Conservation (phyloP, 2,113 vertebrate species). For the Pelvicachromis taeniatus region DNA sequence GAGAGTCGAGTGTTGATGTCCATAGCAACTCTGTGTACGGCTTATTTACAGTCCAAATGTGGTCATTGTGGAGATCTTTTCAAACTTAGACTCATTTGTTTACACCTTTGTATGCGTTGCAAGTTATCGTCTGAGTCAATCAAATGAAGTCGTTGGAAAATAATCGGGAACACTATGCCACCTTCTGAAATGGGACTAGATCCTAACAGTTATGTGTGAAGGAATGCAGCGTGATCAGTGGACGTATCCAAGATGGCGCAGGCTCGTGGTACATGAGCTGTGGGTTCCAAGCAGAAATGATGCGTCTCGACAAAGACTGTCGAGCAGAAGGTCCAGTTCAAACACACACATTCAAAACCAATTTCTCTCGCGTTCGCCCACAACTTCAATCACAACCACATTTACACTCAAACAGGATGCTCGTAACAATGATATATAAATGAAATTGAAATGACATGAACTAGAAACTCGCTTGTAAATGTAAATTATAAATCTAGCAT, state of each 20-base stretch:
- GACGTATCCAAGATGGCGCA: not conserved
- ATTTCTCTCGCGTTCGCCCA: not conserved
- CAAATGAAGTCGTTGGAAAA: not conserved
- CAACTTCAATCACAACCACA: not conserved
- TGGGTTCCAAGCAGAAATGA: not conserved
- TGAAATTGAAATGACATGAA: not conserved
- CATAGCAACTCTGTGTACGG: accelerated
- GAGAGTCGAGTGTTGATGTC: not conserved
- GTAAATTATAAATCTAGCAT: not conserved
- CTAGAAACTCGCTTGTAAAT: not conserved
- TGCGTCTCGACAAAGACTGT: not conserved
- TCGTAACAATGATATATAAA: not conserved
- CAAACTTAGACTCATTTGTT: not conserved
- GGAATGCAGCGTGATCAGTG: not conserved
- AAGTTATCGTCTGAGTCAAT: not conserved
- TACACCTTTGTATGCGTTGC: accelerated
- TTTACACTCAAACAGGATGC: not conserved
- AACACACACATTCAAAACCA: not conserved
- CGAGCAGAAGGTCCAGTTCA: not conserved
- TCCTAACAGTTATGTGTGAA: not conserved
- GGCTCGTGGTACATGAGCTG: not conserved
- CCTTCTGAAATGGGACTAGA: not conserved
- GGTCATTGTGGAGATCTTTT: no score
- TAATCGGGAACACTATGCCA: not conserved
- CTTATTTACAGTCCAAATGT: not conserved